Evolutionary conservation across 2,113 vertebrate species (phyloP), one percentile per base, ranked within the genome.

Genomic region (Tychaedon coryphoeus): DNA sequence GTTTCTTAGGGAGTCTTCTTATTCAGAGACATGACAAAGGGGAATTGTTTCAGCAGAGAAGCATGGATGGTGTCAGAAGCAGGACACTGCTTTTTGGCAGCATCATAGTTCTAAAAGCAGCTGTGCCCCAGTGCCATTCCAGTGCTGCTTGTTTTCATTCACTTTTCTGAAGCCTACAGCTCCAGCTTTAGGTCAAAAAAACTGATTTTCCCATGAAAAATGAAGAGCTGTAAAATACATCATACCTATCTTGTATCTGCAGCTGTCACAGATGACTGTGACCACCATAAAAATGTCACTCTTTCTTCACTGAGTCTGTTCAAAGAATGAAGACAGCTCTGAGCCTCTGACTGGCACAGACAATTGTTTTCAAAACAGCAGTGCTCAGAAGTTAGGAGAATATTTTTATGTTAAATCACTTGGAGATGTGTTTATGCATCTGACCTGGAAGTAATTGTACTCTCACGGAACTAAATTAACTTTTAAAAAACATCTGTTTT

Each of bases 401-500:
- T 40, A 78, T 50, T 88, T 51, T 67, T 43, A 70, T 1, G 2
- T 38, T 45, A 66, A 75, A 57, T 71, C 8, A 48, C 45, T 58
- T 67, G 33, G 29, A 82, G 74, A 40, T 50, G 8, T 60, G 16
- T 66, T 82, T 77, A 19, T 61, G 15, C 60, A 38, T 50, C 66
- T 61, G 31, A 78, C 19, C 18, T 91, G 31, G 36, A 61, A 78
- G 23, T 57, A 61, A 73, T 7, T 0, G 0, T 67, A 43, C 25
- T 70, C 17, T 33, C 42, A 36, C 4, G 33, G 56, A 82, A 71
- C 31, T 62, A 56, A 80, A 38, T 42, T 34, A 40, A 25, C 60
- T 71, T 48, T 14, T 10, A 2, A 0, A 15, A 66, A 40, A 24
- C 7, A 23, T 0, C 19, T 67, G 2, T 0, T 48, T 84, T 91